Evolutionary conservation across 2,797 vertebrate species (phyloP), one percentile per base, ranked within the genome.

Genomic region (Antennarius maculatus): DNA sequence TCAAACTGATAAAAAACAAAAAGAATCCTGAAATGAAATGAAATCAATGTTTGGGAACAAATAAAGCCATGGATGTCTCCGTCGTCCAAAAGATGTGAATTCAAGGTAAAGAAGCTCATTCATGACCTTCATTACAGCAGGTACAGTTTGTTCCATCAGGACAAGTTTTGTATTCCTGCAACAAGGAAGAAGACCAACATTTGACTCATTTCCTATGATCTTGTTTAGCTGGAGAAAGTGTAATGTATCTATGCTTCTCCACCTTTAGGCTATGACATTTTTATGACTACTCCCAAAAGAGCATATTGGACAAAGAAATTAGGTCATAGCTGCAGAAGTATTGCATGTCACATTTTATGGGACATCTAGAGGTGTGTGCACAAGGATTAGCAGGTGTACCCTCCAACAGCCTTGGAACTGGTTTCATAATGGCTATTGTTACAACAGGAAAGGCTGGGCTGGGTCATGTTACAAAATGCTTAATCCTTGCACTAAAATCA

Each of bases 401-500:
- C 31, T 43, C 70, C 54, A 65, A 51, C 39, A 9, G 50, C 31
- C 47, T 34, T 66, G 49, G 48, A 72, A 78, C 74, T 79, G 74
- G 78, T 84, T 80, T 74, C 12, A 68, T 54, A 57, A 67, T 42
- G 45, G 59, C 64, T 74, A 66, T 86, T 90, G 79, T 85, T 79
- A 64, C 6, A 76, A 69, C 54, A 82, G 78, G 54, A 76, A 79
- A 69, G 66, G 74, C 56, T 61, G 56, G 63, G 63, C 50, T 45
- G 23, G 77, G 61, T 47, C 53, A 7, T 52, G 65, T 74, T 56
- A 69, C 61, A 67, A 60, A 50, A 34, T 65, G 6, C 37, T 39
- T 11, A 62, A 28, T 82, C 53, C 7, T 39, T 11, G 7, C 45
- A 60, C 55, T 72, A n/a, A 56, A 61, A 28, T 82, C 2, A 50